These are phyloP conservation scores for Drosophila anomalata DNA, from an alignment of 2,888 invertebrate species.

Conservation along the genomic window DNA sequence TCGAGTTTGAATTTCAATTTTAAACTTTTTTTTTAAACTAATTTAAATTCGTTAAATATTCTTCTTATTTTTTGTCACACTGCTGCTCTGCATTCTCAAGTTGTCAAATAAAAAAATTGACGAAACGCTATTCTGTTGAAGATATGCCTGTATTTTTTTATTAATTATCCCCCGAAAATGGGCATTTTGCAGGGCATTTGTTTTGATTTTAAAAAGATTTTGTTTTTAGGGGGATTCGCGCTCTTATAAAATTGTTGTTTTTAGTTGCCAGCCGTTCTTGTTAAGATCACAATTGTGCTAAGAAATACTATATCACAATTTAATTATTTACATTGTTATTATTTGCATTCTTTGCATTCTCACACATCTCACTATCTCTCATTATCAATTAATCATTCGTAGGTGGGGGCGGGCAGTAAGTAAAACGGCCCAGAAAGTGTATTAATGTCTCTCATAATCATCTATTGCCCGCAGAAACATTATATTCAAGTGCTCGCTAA, in stretches of 20 bases:
- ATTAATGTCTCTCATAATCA: constrained; percentile 20
- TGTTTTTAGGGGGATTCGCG: constrained; percentile 36
- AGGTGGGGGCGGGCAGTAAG: constrained; percentile 61
- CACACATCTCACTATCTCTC: constrained; percentile 24
- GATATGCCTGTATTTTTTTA: constrained; percentile 52
- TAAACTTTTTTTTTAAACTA: constrained; percentile 51
- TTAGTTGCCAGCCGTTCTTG: constrained; percentile 75
- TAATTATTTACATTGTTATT: constrained; percentile 74
- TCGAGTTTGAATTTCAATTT: constrained; percentile 36
- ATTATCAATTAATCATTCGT: constrained; percentile 43
- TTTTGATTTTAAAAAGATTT: constrained; percentile 57
- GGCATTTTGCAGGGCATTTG: constrained; percentile 29
- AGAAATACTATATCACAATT: constrained; percentile 79
- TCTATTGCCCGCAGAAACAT: constrained; percentile 21
- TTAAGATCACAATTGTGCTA: constrained; percentile 78
- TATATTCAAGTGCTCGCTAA: background rate
- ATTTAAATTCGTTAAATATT: constrained; percentile 66
- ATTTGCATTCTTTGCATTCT: constrained; percentile 48
- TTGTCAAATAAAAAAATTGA: constrained; percentile 40
- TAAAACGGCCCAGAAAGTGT: constrained; percentile 59
- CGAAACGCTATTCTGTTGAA: constrained; percentile 21
- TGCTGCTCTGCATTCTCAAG: constrained; percentile 9
- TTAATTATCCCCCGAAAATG: constrained; percentile 27
- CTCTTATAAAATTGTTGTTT: constrained; percentile 59
- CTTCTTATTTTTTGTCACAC: constrained; percentile 16